These are phyloP conservation scores for Bos taurus DNA, from an alignment of 2,113 vertebrate genomes.

Conservation along the genomic window DNA sequence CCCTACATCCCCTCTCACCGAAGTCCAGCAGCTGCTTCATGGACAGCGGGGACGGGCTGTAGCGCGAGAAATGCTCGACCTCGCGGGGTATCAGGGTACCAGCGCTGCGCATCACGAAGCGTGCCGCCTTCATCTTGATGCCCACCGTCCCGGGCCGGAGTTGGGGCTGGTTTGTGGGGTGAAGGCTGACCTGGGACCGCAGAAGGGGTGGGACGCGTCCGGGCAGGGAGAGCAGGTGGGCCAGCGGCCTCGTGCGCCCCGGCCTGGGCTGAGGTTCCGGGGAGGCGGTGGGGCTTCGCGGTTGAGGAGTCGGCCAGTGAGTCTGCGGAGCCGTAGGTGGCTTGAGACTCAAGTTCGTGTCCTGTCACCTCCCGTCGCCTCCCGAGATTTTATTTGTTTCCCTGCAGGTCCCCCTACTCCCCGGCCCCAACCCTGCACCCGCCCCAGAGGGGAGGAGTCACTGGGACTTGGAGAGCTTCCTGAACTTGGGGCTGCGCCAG, in stretches of 20 bases:
- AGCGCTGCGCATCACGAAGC: constrained; percentile 85
- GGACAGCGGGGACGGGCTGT: constrained; percentile 94
- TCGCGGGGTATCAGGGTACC: constrained; percentile 82
- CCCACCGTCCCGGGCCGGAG: background rate
- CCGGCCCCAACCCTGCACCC: background rate
- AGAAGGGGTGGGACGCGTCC: too few species aligned
- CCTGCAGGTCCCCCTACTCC: rapidly evolving
- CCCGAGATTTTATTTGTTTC: constrained; percentile 30
- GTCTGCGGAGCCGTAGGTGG: rapidly evolving
- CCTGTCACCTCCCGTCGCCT: background rate
- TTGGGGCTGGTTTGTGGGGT: background rate
- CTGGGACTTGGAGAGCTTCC: background rate
- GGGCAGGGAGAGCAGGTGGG: background rate
- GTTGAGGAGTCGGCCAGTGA: background rate
- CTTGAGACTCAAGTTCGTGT: background rate
- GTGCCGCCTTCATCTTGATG: constrained; percentile 89
- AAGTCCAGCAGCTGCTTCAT: constrained; percentile 98
- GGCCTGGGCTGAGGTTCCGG: background rate
- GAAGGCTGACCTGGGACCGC: background rate
- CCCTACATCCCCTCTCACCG: constrained; percentile 81
- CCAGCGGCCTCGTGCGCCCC: background rate
- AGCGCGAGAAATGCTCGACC: constrained; percentile 88
- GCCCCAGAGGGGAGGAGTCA: constrained; percentile 6
- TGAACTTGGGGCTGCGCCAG: background rate
- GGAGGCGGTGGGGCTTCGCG: background rate